phyloP scores from a whole-genome alignment of 1,140 invertebrate genomes.

The Neodiprion fabricii region DNA sequence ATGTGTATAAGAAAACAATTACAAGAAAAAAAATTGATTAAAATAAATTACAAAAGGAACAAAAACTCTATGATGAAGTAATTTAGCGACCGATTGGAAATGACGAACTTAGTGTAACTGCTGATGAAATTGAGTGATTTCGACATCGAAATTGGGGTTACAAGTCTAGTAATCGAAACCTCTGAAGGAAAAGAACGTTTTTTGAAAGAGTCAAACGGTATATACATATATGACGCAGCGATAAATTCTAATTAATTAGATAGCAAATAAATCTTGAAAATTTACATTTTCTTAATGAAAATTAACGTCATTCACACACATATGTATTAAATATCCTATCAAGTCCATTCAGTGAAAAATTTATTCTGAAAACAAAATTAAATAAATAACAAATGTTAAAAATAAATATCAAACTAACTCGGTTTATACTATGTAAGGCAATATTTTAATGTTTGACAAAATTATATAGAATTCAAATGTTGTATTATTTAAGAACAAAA shows the following conservation, averaged over 20 bases:
- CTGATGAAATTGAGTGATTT: constrained; percentile 31
- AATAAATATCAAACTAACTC: neutral
- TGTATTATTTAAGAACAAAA: constrained; percentile 25
- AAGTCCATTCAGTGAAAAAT: constrained; percentile 2
- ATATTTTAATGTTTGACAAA: neutral
- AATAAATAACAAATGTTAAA: constrained; percentile 25
- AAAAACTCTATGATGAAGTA: neutral
- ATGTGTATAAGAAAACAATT: constrained; percentile 34
- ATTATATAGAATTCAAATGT: neutral
- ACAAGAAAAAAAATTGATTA: constrained; percentile 28
- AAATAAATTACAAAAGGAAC: constrained; percentile 17
- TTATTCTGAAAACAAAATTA: constrained; percentile 18
- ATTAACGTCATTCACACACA: neutral
- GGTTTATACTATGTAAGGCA: neutral
- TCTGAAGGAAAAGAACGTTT: constrained; percentile 22
- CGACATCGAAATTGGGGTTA: constrained; percentile 16
- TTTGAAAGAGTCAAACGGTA: constrained; percentile 26
- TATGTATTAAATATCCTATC: neutral
- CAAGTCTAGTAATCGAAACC: neutral
- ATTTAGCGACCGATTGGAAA: constrained; percentile 39
- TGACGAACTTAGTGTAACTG: constrained; percentile 37
- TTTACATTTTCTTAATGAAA: constrained; percentile 19
- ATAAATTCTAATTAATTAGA: constrained; percentile 35
- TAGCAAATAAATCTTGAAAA: constrained; percentile 16
- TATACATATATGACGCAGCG: constrained; percentile 30